phyloP scores from a whole-genome alignment of 2,797 vertebrate genomes.

The Hapalemur alaotrensis region DNA sequence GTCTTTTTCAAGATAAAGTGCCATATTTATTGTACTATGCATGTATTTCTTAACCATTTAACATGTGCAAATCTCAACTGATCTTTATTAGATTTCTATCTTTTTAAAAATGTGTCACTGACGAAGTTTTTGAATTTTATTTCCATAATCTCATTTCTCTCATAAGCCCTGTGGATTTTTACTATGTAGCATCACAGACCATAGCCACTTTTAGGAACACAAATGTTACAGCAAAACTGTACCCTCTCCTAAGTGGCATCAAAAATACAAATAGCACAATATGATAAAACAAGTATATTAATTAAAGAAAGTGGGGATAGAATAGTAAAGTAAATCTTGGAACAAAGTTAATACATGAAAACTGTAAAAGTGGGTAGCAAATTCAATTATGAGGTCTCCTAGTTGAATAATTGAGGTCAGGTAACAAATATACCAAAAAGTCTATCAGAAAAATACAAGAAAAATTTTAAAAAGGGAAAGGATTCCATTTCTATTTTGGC shows the following conservation, averaged over 20 bases:
- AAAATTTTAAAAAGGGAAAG: background rate
- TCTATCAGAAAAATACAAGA: background rate
- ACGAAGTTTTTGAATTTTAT: background rate
- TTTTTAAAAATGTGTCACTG: background rate
- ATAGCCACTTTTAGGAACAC: background rate
- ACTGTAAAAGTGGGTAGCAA: background rate
- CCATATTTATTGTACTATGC: background rate
- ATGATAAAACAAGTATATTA: background rate
- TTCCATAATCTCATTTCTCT: constrained; percentile 2
- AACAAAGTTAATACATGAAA: background rate
- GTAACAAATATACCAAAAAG: background rate
- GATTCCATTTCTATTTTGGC: background rate
- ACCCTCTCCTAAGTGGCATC: background rate
- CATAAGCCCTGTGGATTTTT: background rate
- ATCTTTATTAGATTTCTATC: background rate
- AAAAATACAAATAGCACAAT: background rate
- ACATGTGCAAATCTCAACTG: background rate
- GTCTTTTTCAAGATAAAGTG: background rate
- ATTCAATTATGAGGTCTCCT: background rate
- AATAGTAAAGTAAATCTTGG: background rate
- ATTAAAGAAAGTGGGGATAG: background rate
- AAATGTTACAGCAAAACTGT: background rate
- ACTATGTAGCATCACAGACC: background rate
- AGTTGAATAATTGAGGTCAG: background rate
- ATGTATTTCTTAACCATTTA: constrained; percentile 1